These are phyloP conservation scores for Scaeva pyrastri DNA, from an alignment of 2,888 invertebrate genomes.

Conservation along the genomic window DNA sequence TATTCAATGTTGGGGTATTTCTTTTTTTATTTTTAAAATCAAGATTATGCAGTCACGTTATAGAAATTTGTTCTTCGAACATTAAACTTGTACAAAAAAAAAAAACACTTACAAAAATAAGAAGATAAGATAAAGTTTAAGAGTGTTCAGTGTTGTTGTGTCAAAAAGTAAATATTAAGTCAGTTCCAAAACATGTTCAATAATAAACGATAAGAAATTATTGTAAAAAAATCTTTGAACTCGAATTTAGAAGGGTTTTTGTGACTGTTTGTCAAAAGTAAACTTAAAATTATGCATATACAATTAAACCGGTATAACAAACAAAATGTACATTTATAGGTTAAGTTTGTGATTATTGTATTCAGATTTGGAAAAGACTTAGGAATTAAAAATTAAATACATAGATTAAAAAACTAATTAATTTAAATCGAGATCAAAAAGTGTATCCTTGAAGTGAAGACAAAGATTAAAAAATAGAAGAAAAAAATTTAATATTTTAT, in stretches of 20 bases:
- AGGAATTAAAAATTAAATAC: no score
- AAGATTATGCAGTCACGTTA: slow-evolving; percentile 5
- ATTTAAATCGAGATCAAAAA: background rate
- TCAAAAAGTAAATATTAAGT: background rate
- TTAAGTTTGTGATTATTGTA: no score
- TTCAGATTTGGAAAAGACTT: no score
- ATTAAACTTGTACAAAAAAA: slow-evolving; percentile 17
- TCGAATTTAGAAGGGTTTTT: background rate
- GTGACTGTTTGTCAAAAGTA: background rate
- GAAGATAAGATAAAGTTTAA: slow-evolving; percentile 23
- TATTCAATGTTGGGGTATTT: background rate
- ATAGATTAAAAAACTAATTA: no score
- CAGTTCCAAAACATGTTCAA: slow-evolving; percentile 4
- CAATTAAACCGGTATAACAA: no score
- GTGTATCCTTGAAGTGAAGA: background rate
- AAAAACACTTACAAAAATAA: background rate
- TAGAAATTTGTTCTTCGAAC: background rate
- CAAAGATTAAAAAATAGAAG: no score
- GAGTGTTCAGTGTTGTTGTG: background rate
- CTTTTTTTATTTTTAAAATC: background rate
- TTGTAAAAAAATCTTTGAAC: slow-evolving; percentile 1
- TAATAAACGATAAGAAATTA: slow-evolving; percentile 13
- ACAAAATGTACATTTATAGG: no score
- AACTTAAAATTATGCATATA: background rate
- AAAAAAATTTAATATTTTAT: background rate